These are phyloP conservation scores for Ophioninae sp. DNA, from an alignment of 2,888 invertebrate genomes.

Conservation along the genomic window DNA sequence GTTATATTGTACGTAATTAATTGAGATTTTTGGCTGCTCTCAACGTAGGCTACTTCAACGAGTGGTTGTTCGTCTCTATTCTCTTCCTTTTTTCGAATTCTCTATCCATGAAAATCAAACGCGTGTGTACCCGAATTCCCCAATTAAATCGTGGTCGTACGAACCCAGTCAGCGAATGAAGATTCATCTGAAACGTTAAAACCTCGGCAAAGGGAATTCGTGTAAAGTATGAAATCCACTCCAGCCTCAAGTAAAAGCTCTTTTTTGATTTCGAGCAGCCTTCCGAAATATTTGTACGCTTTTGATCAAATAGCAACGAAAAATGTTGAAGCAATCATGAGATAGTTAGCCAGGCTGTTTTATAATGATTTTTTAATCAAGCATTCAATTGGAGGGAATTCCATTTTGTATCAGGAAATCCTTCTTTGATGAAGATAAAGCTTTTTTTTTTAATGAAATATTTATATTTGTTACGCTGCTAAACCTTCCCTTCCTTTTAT, in stretches of 20 bases:
- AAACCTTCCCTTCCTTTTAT: no score
- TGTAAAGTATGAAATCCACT: not conserved
- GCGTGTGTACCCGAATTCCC: conserved; percentile 9
- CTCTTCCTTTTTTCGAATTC: conserved; percentile 14
- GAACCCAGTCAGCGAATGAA: conserved; percentile 62
- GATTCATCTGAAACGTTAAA: conserved; percentile 46
- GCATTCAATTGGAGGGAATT: not conserved
- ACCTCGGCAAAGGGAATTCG: conserved; percentile 18
- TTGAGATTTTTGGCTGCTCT: conserved; percentile 78
- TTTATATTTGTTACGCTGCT: not conserved
- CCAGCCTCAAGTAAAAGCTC: not conserved
- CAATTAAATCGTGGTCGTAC: conserved; percentile 76
- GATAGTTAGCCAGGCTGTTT: not conserved
- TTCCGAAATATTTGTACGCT: not conserved
- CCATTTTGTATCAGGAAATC: not conserved
- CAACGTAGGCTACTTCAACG: conserved; percentile 71
- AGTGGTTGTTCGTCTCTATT: conserved; percentile 69
- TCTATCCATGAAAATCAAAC: not conserved
- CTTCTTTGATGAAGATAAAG: not conserved
- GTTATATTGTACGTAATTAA: conserved; percentile 74
- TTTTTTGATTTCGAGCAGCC: not conserved
- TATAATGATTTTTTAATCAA: not conserved
- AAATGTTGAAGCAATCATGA: not conserved
- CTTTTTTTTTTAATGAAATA: not conserved
- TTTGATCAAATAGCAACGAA: not conserved